Conservation (phyloP, 1,140 invertebrate genomes). For the Branchinecta lynchi region DNA sequence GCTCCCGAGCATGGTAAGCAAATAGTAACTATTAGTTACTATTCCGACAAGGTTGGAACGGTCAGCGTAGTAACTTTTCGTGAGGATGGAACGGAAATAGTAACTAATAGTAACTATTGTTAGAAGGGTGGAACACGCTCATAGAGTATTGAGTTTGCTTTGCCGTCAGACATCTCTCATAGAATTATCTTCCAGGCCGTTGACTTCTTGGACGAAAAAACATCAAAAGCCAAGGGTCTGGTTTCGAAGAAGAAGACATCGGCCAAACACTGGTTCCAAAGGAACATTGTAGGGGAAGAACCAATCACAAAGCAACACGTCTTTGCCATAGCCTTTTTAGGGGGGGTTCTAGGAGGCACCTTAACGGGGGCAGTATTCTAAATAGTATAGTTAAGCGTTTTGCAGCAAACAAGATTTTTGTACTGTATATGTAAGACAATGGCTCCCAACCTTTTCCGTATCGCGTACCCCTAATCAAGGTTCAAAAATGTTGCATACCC, state of each 20-base stretch:
- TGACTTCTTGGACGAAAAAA: conserved; percentile 54
- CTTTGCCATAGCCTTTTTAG: conserved; percentile 53
- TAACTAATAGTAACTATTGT: background rate
- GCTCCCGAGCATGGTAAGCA: too few species aligned
- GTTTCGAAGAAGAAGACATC: conserved; percentile 47
- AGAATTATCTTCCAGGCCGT: conserved; percentile 44
- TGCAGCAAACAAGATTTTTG: background rate
- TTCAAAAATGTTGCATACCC: too few species aligned
- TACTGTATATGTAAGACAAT: background rate
- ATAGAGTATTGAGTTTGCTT: background rate
- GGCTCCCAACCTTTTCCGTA: too few species aligned
- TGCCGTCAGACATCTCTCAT: background rate
- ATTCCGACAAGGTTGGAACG: too few species aligned
- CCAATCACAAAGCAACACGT: conserved; percentile 48
- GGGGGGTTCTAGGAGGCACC: conserved; percentile 49
- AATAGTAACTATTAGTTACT: too few species aligned
- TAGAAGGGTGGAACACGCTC: background rate
- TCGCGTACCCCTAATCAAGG: too few species aligned
- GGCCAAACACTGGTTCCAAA: conserved; percentile 53
- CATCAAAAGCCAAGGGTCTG: conserved; percentile 54
- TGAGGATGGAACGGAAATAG: too few species aligned
- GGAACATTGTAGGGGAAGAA: conserved; percentile 43
- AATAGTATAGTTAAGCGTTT: background rate
- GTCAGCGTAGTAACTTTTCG: too few species aligned
- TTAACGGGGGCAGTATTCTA: conserved; percentile 23